These are phyloP conservation scores for Agrenia bidenticulata DNA, from an alignment of 2,888 invertebrate species.

Conservation along the genomic window DNA sequence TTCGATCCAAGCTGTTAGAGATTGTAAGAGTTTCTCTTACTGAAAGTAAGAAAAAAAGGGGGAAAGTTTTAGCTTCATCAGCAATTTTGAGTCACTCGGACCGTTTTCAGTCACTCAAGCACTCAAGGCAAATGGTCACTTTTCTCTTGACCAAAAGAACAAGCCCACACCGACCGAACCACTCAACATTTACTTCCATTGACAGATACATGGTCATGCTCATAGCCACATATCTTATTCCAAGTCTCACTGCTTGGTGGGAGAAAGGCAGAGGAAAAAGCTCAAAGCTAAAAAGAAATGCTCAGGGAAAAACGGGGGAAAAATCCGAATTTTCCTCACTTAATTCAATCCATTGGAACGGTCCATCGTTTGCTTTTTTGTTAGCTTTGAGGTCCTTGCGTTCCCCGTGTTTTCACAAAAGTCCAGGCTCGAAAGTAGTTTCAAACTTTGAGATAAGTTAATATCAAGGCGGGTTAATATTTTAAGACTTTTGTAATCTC, in stretches of 20 bases:
- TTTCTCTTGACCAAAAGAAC: constrained; percentile 12
- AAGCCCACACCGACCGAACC: background rate
- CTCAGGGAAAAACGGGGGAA: background rate
- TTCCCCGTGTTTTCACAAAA: background rate
- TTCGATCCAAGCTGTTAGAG: constrained; percentile 2
- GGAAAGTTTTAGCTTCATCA: constrained; percentile 31
- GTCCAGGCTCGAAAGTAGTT: background rate
- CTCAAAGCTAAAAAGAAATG: background rate
- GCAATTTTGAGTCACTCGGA: constrained; percentile 28
- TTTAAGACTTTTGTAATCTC: too few relatives aligned
- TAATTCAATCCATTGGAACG: constrained; percentile 17
- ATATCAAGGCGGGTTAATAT: too few relatives aligned
- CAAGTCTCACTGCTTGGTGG: background rate
- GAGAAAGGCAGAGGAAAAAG: background rate
- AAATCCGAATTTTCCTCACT: constrained; percentile 12
- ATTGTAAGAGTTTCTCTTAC: constrained; percentile 1
- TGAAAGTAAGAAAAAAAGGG: constrained; percentile 20
- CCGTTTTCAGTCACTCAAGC: constrained; percentile 39
- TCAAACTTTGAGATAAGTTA: background rate
- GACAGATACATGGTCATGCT: constrained; percentile 42
- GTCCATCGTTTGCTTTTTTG: background rate
- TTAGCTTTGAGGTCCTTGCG: background rate
- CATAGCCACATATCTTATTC: constrained; percentile 1
- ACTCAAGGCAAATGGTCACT: constrained; percentile 29
- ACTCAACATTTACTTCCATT: constrained; percentile 42